A percentile compares a stretch with the other conserved stretches of the same genome.
Conservation (phyloP, 2,113 vertebrate genomes). For the Leucoraja erinaceus region DNA sequence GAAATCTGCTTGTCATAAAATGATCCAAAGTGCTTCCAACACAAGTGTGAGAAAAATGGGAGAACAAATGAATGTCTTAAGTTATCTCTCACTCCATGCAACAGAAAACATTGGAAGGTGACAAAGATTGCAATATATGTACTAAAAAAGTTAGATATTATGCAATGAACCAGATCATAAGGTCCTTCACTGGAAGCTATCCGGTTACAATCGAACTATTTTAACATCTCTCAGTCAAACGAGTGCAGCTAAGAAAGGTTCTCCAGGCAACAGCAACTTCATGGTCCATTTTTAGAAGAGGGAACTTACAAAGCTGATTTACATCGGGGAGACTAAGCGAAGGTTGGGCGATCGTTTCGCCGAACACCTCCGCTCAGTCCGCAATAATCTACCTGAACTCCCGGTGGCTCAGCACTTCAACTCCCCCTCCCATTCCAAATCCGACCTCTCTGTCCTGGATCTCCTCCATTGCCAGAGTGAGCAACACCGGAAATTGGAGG, state of each 20-base stretch:
- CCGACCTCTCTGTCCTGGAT: no score
- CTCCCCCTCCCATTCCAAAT: no score
- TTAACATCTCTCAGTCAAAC: not conserved
- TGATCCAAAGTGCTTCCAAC: not conserved
- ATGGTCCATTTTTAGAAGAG: not conserved
- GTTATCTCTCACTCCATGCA: not conserved
- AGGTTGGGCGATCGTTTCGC: no score
- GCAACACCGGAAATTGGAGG: no score
- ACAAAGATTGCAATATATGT: not conserved
- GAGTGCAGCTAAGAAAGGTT: not conserved
- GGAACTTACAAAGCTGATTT: not conserved
- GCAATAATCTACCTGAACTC: no score
- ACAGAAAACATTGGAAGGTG: not conserved
- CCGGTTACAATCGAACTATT: not conserved
- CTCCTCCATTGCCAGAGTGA: no score
- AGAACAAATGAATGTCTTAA: not conserved
- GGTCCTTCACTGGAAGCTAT: not conserved
- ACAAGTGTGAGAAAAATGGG: not conserved
- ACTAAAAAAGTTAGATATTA: not conserved
- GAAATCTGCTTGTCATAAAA: not conserved
- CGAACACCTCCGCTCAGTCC: no score
- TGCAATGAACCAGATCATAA: not conserved
- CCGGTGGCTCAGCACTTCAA: no score
- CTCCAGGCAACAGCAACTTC: not conserved
- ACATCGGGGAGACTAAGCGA: no score